Percentiles rank a stretch among this genome's conserved stretches.
Conservation (phyloP, 2,797 vertebrate species). For the Synaphobranchus kaupii region DNA sequence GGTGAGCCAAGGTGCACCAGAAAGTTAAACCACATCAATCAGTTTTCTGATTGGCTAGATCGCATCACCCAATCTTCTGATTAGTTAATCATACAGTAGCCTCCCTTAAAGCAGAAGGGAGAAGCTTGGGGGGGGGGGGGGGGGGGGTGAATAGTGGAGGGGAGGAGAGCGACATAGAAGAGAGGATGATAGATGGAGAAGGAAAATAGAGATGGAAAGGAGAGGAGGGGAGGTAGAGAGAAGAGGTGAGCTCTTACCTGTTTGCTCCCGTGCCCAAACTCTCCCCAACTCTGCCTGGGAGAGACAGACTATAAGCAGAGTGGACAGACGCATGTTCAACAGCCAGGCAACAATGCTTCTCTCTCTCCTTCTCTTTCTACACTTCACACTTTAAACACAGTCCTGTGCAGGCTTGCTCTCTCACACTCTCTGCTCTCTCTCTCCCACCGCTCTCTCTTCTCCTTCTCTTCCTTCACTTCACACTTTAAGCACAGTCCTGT, state of each 20-base stretch:
- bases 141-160: neutral
- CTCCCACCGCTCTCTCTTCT: conserved; percentile 34
- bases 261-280: conserved; percentile 66
- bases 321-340: conserved; percentile 74
- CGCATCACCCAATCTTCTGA: neutral
- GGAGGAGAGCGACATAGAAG: neutral
- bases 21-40: neutral
- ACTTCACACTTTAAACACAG: conserved; percentile 37
- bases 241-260: conserved; percentile 66
- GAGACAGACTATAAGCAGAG: conserved; percentile 76
- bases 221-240: neutral
- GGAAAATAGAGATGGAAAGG: conserved; percentile 34
- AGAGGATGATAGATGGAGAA: conserved; percentile 26
- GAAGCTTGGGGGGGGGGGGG: neutral
- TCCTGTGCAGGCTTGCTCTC: conserved; percentile 32
- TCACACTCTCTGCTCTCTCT: conserved; percentile 40
- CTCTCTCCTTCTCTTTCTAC: conserved; percentile 57
- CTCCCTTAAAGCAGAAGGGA: neutral
- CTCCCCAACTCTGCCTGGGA: conserved; percentile 74
- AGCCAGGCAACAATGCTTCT: conserved; percentile 24
- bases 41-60: too few relatives aligned
- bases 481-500: conserved; percentile 39
- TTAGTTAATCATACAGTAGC: neutral
- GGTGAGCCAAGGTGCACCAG: neutral
- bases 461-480: conserved; percentile 45